Evolutionary conservation across 2,888 invertebrate species (phyloP), one percentile per base, ranked within the genome.

Genomic region (Punctoribates punctum): DNA sequence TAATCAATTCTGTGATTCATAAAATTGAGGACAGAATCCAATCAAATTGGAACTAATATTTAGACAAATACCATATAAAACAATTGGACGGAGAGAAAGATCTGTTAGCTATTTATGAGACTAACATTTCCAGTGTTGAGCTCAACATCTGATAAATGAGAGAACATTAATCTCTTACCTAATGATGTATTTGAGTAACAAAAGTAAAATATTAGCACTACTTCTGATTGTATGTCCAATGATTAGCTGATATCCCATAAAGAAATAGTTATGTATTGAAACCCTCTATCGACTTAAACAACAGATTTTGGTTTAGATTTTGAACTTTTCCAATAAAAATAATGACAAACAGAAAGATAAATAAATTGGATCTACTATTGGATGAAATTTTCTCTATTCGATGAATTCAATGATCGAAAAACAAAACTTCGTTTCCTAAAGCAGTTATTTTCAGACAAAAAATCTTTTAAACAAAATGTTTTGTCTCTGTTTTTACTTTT

Each of bases 191-290:
- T 65, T 17, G 62, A 17, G 62, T 9, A 65, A 65, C 34, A 65
- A 29, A 65, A 65, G 27, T 60, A 65, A 65, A 34, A 34, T 65
- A 65, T 65, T 65, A 65, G 62, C 11, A 23, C 20, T 57, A 23
- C 23, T 57, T 70, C 42, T 70, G 70, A 70, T 70, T 70, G 42
- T 70, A 23, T 38, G 70, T 11, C 46, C 70, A 70, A 67, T 70
- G 42, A 70, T 70, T 70, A 70, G 70, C 46, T 34, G 34, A 34
- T 34, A 34, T 34, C 34, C 34, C 3, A 34, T 34, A 34, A 34
- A 34, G 34, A 34, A 34, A 34, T 34, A 34, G 34, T 34, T 34
- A 34, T 34, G 34, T 34, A 34, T n/a, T 34, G 34, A 34, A n/a
- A n/a, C n/a, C n/a, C 34, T 34, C 34, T 3, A 34, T 34, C 34